A percentile compares a stretch with the other conserved stretches of the same genome.
Evolutionary conservation across 1,140 invertebrate species (phyloP).

Genomic region (Portunus trituberculatus): DNA sequence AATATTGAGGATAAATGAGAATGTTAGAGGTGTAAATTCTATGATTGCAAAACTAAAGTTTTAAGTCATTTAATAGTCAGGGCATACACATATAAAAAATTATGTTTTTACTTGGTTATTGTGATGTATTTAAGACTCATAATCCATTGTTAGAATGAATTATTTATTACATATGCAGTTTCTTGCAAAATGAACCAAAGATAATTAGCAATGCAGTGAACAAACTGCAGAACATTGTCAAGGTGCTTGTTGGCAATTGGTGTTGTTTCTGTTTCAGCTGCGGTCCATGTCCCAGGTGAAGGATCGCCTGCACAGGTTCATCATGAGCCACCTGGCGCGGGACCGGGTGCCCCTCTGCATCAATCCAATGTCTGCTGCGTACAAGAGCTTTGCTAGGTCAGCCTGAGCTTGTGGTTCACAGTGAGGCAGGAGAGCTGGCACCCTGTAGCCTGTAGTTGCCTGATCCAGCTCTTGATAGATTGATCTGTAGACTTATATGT

Average conservation of each 20-base stretch:
- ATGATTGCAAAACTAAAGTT: too few species aligned
- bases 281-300: slow-evolving; percentile 85
- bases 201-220: too few species aligned
- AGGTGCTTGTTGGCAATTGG: too few species aligned
- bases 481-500: slow-evolving; percentile 12
- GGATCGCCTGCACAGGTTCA: slow-evolving; percentile 94
- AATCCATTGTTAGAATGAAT: too few species aligned
- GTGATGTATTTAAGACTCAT: too few species aligned
- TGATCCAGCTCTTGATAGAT: neutral
- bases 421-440: neutral
- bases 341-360: slow-evolving; percentile 97
- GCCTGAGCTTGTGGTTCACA: slow-evolving; percentile 79
- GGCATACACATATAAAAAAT: too few species aligned
- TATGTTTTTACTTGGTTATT: too few species aligned
- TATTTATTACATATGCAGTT: too few species aligned
- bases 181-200: too few species aligned
- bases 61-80: too few species aligned
- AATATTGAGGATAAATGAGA: too few species aligned
- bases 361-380: slow-evolving; percentile 99
- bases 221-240: neutral
- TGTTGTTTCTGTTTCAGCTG: slow-evolving; percentile 83
- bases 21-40: too few species aligned
- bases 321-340: slow-evolving; percentile 96
- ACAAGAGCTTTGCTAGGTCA: slow-evolving; percentile 99
- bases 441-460: slow-evolving; percentile 16